Evolutionary conservation across 2,888 invertebrate species (phyloP).

Genomic region (Lepidocyrtoides sp.): DNA sequence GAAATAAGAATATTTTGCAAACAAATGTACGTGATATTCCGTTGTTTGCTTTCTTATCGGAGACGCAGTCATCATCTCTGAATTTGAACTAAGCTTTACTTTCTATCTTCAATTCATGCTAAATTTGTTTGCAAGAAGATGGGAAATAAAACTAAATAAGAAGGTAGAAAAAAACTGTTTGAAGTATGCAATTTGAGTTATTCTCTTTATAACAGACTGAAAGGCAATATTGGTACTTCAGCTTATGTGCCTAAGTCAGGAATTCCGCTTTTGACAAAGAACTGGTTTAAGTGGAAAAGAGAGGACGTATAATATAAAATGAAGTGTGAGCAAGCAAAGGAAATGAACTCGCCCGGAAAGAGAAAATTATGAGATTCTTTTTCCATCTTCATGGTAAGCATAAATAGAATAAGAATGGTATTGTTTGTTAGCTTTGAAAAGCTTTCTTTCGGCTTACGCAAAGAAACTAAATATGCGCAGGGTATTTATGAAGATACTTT

Average conservation of each 20-base stretch:
- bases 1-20: not conserved
- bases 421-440: no score
- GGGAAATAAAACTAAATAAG: no score
- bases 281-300: not conserved
- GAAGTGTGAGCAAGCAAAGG: not conserved
- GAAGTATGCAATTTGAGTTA: not conserved
- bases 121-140: no score
- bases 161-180: not conserved
- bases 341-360: constrained; percentile 15
- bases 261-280: not conserved
- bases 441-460: no score
- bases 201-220: not conserved
- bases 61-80: not conserved
- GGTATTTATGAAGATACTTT: no score
- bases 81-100: not conserved
- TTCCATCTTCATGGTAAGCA: no score
- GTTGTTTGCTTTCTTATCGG: constrained; percentile 8
- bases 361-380: not conserved
- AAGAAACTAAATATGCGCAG: no score
- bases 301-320: not conserved
- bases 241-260: not conserved
- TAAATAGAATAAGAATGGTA: no score
- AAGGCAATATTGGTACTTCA: not conserved
- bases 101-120: not conserved
- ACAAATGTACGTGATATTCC: not conserved